These are phyloP conservation scores for Polydesmus complanatus DNA, from an alignment of 2,888 invertebrate genomes.

Conservation along the genomic window DNA sequence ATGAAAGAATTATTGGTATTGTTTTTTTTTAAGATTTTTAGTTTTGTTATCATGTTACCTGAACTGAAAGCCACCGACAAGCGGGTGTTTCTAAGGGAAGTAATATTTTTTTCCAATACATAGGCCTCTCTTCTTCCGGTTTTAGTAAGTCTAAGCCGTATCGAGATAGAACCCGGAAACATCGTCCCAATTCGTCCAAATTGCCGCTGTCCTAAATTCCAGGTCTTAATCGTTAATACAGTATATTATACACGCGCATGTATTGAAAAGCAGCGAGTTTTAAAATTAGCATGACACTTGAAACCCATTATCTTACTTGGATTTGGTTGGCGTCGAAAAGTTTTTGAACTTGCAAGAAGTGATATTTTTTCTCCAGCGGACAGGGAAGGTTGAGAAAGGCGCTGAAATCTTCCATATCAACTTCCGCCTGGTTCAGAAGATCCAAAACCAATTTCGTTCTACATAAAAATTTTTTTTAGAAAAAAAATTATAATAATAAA, in stretches of 20 bases:
- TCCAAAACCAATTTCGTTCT: constrained; percentile 9
- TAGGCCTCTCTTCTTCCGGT: not conserved
- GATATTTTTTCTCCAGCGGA: constrained; percentile 8
- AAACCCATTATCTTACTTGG: not conserved
- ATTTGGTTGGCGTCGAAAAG: not conserved
- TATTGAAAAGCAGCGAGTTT: not conserved
- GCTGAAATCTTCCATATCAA: constrained; percentile 7
- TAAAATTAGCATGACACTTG: not conserved
- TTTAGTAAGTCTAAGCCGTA: constrained; percentile 7
- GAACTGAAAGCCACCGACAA: constrained; percentile 4
- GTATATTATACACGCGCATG: not conserved
- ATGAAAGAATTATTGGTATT: no score
- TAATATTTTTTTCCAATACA: constrained; percentile 7
- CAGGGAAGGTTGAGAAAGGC: not conserved
- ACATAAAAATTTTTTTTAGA: not conserved
- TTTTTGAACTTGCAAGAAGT: not conserved
- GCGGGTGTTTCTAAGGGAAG: not conserved
- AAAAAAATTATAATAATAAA: no score
- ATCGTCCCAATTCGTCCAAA: constrained; percentile 8
- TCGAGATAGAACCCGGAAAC: constrained; percentile 4
- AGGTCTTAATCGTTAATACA: no score
- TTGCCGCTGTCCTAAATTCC: not conserved
- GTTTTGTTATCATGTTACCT: not conserved
- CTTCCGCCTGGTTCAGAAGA: constrained; percentile 4
- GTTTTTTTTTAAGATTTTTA: no score